phyloP scores from a whole-genome alignment of 2,797 vertebrate species.

The Taeniopygia guttata region DNA sequence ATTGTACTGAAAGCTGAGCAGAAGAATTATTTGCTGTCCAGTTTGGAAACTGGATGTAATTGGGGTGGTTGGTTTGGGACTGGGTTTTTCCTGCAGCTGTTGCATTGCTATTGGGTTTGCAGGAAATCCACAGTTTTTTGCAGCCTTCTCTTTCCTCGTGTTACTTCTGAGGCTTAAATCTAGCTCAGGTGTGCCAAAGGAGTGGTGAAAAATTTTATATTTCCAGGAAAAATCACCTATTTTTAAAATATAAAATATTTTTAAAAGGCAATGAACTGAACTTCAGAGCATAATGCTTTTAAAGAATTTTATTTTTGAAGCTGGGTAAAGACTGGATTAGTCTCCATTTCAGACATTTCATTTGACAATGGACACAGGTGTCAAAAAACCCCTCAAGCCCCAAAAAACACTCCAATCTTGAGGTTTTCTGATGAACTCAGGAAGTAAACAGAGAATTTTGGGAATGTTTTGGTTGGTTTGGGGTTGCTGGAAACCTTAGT shows the following conservation, averaged over 20 bases:
- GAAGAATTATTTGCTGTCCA: background rate
- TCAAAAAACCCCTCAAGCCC: rapidly evolving
- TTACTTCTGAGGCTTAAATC: background rate
- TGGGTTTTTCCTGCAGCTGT: background rate
- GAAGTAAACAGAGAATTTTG: background rate
- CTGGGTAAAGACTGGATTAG: background rate
- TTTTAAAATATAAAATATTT: background rate
- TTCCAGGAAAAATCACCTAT: background rate
- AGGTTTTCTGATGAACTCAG: background rate
- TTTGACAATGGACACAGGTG: background rate
- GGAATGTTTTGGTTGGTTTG: background rate
- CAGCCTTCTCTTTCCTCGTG: background rate
- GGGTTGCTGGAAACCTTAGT: background rate
- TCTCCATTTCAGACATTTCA: background rate
- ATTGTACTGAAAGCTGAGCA: background rate
- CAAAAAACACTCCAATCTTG: background rate
- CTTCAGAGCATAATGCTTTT: background rate
- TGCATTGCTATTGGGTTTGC: background rate
- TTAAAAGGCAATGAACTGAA: background rate
- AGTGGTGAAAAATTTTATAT: background rate
- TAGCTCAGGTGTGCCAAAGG: background rate
- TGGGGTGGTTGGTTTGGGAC: background rate
- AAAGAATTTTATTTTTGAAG: background rate
- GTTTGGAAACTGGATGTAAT: background rate
- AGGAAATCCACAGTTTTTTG: background rate